Percentiles rank a stretch among this genome's conserved stretches.
These are phyloP conservation scores for Protosalanx chinensis DNA, from an alignment of 2,797 vertebrate species.

Conservation along the genomic window DNA sequence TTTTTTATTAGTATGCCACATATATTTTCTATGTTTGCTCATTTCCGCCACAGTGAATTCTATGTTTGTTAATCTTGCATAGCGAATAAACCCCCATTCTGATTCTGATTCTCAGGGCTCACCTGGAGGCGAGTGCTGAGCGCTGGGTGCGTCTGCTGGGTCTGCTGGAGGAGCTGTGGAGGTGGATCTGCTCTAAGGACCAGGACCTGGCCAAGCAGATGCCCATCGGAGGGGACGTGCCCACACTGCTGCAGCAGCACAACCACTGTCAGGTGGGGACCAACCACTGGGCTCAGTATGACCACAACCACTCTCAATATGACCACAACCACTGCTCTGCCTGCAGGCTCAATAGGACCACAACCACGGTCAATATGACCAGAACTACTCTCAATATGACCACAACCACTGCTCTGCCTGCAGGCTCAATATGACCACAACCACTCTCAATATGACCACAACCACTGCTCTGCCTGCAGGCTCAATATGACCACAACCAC, in stretches of 20 bases:
- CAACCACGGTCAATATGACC: not conserved
- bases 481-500: no score
- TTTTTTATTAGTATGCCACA: no score
- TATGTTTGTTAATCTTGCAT: no score
- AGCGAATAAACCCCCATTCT: no score
- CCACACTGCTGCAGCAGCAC: slow-evolving; percentile 88
- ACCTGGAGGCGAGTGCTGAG: slow-evolving; percentile 93
- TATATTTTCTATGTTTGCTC: no score
- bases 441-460: not conserved
- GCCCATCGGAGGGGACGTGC: slow-evolving; percentile 93
- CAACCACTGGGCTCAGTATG: no score
- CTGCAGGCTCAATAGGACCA: not conserved
- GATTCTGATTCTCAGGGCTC: slow-evolving; percentile 83
- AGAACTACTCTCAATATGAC: not conserved
- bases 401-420: not conserved
- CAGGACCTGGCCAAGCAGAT: slow-evolving; percentile 94
- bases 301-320: not conserved
- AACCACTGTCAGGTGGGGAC: slow-evolving; percentile 79
- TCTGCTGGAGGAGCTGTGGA: slow-evolving; percentile 90
- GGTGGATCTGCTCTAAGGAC: slow-evolving; percentile 91
- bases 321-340: not conserved
- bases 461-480: not conserved
- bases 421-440: not conserved
- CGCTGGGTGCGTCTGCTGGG: slow-evolving; percentile 88
- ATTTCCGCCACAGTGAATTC: no score